phyloP scores from a whole-genome alignment of 2,888 invertebrate species.

The Idaea aversata region DNA sequence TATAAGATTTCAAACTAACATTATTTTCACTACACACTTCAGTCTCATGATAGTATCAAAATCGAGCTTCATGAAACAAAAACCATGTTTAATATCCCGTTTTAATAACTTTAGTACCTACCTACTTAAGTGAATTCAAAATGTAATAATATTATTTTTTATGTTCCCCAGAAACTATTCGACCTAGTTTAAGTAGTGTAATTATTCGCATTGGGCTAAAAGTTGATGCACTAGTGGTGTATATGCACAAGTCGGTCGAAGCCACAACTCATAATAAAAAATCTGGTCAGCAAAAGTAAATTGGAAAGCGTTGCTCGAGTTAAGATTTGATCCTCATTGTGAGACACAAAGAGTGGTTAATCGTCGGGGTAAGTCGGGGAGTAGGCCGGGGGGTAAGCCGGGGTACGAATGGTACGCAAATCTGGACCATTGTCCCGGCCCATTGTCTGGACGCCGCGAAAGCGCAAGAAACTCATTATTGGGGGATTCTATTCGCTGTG shows the following conservation, averaged over 20 bases:
- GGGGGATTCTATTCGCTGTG: constrained; percentile 23
- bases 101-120: too few species aligned
- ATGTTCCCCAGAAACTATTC: too few species aligned
- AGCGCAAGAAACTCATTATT: constrained; percentile 36
- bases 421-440: constrained; percentile 30
- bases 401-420: constrained; percentile 22
- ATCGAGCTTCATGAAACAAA: too few species aligned
- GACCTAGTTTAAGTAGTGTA: too few species aligned
- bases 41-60: too few species aligned
- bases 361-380: constrained; percentile 21
- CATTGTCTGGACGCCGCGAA: constrained; percentile 30
- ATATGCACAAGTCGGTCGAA: neutral
- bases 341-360: constrained; percentile 31
- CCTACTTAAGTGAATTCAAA: too few species aligned
- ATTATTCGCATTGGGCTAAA: too few species aligned
- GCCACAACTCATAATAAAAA: neutral
- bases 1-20: too few species aligned
- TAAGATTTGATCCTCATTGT: neutral
- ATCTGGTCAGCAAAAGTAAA: neutral
- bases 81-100: too few species aligned
- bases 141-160: too few species aligned
- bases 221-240: too few species aligned
- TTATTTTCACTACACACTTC: too few species aligned
- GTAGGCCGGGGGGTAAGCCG: neutral
- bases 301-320: neutral